A percentile compares a stretch with the other conserved stretches of the same genome.
Evolutionary conservation across 1,140 invertebrate species (phyloP).

Genomic region (Rhopalosiphum padi): DNA sequence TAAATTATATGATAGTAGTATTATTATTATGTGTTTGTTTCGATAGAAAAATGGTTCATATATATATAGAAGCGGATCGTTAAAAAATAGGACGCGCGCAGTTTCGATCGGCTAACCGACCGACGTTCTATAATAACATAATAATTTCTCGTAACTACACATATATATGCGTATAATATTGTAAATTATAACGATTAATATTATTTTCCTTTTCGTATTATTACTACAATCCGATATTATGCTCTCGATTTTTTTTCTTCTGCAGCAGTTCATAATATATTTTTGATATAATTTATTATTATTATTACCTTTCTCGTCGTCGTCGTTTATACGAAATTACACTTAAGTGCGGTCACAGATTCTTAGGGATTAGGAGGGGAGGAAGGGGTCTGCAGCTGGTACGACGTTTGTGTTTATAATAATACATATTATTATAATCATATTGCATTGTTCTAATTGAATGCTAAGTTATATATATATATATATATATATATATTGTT

Average conservation of each 20-base stretch:
- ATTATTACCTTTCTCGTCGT: background rate
- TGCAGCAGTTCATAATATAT: background rate
- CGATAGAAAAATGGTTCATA: slow-evolving; percentile 25
- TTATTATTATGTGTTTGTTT: slow-evolving; percentile 11
- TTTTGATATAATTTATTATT: slow-evolving; percentile 33
- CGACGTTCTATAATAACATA: slow-evolving; percentile 46
- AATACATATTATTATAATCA: slow-evolving; percentile 25
- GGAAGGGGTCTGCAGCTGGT: background rate
- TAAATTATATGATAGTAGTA: slow-evolving; percentile 35
- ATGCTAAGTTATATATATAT: background rate
- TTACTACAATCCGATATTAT: background rate
- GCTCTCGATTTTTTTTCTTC: slow-evolving; percentile 18
- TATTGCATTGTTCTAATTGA: slow-evolving; percentile 44
- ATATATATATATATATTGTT: background rate
- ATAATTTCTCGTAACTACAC: background rate
- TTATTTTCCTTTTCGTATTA: background rate
- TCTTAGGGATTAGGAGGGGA: background rate
- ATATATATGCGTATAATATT: background rate
- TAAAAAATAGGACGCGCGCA: slow-evolving; percentile 22
- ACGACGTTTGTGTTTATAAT: background rate
- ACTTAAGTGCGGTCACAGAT: slow-evolving; percentile 52
- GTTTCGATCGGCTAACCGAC: slow-evolving; percentile 20
- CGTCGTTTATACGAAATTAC: slow-evolving; percentile 49
- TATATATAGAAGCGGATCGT: background rate
- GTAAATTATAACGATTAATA: slow-evolving; percentile 25